Base-by-base conservation (phyloP, 2,113 vertebrate species). In the Pterocles orientalis region DNA sequence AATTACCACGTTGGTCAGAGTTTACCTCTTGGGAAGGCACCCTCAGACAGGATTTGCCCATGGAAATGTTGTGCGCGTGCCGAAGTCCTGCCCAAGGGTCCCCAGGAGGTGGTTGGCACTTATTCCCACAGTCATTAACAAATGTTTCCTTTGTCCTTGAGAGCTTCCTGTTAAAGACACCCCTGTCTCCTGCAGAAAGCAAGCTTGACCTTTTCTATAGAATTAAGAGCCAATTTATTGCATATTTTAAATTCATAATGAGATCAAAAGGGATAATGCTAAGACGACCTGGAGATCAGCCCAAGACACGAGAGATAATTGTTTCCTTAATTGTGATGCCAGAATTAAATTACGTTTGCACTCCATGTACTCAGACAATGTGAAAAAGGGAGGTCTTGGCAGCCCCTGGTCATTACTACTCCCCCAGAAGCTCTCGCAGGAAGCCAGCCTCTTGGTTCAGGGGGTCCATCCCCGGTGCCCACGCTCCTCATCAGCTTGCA, bases 211-310 rank as follows among this genome's bases (percentile, higher is more conserved):
- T 95, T 91, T 95, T 78, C 86, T 65, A 34, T 33, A 20, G 84
- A 87, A 92, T 78, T 60, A 65, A 83, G 58, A 96, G 83, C 89
- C 90, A 76, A 94, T 92, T 96, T 75, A 87, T 92, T 53, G 54
- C 77, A 34, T 94, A 88, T 93, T 97, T 97, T 75, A 95, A 95
- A 93, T 89, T 89, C 78, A 76, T 95, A 93, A 97, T 69, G 93
- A 96, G 95, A 96, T 97, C 91, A 95, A 48, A 95, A 95, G 79
- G 51, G 90, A 94, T 78, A 95, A 93, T 56, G 90, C 88, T 54
- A 23, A 12, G 51, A 62, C 60, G 90, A 95, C 95, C 95, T 71
- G 3, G 75, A 90, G 84, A 86, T 82, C 92, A 91, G 94, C 78
- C 73, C 84, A 14, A 89, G 88, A 96, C 96, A 94, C 2, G 83